These are phyloP conservation scores for Hofmannophila pseudospretella DNA, from an alignment of 2,888 invertebrate genomes.

Conservation along the genomic window DNA sequence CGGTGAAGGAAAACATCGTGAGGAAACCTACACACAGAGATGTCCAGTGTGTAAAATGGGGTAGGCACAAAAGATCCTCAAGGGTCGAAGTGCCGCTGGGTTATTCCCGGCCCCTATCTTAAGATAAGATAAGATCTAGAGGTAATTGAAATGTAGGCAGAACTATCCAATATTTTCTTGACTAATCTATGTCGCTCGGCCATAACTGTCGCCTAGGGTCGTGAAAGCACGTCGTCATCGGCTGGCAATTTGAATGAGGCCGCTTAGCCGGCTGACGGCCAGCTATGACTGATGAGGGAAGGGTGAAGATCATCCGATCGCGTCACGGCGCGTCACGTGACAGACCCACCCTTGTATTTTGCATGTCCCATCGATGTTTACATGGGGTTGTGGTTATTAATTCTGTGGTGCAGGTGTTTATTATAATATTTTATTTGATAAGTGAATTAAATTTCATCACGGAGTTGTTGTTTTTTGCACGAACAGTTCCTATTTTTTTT, in stretches of 20 bases:
- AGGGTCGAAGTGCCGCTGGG: no score
- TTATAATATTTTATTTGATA: no score
- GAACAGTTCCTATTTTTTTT: no score
- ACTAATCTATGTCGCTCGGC: constrained; percentile 27
- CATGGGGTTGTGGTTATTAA: constrained; percentile 11
- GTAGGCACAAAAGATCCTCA: no score
- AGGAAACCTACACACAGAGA: neutral
- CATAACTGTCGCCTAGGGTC: constrained; percentile 64
- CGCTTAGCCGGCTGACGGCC: constrained; percentile 70
- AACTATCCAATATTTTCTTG: neutral
- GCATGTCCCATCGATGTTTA: constrained; percentile 39
- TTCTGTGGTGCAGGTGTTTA: constrained; percentile 6
- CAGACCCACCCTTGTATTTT: constrained; percentile 42
- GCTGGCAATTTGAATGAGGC: constrained; percentile 75
- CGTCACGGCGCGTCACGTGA: constrained; percentile 57
- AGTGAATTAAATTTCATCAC: no score
- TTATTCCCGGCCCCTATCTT: no score
- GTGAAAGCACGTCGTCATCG: constrained; percentile 74
- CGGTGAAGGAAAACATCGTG: no score
- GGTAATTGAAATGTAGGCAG: neutral
- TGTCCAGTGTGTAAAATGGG: no score
- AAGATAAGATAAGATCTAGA: no score
- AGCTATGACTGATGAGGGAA: constrained; percentile 74
- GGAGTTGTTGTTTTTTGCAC: no score
- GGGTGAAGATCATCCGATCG: constrained; percentile 70